A percentile compares a stretch with the other conserved stretches of the same genome.
phyloP scores from a whole-genome alignment of 2,797 vertebrate species.

The Falco rusticolus region DNA sequence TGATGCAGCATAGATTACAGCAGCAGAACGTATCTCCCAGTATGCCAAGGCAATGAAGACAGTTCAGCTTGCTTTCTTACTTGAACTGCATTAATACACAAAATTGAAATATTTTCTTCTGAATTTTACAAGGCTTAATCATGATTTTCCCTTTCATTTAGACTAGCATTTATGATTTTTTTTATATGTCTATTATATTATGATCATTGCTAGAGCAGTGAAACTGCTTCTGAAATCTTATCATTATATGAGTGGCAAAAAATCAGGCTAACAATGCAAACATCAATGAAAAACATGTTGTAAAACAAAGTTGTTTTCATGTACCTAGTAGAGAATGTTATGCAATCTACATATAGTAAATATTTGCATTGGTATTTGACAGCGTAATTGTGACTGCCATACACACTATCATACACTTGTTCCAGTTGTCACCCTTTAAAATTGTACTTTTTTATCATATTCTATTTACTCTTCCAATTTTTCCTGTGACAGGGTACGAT shows the following conservation, averaged over 20 bases:
- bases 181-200: background rate
- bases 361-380: background rate
- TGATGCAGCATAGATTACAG: background rate
- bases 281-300: background rate
- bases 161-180: background rate
- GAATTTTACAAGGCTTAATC: background rate
- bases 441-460: background rate
- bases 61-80: background rate
- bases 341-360: background rate
- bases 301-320: background rate
- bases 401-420: background rate
- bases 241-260: background rate
- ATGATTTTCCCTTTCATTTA: background rate
- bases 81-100: background rate
- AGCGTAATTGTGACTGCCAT: background rate
- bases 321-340: background rate
- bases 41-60: background rate
- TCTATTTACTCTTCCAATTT: background rate
- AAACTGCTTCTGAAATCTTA: conserved; percentile 39
- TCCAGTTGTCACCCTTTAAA: background rate
- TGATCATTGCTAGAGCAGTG: background rate
- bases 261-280: background rate
- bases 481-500: rapidly evolving
- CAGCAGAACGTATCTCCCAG: background rate
- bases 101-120: background rate